These are phyloP conservation scores for Tachypleus tridentatus DNA, from an alignment of 1,140 invertebrate species.

Conservation along the genomic window DNA sequence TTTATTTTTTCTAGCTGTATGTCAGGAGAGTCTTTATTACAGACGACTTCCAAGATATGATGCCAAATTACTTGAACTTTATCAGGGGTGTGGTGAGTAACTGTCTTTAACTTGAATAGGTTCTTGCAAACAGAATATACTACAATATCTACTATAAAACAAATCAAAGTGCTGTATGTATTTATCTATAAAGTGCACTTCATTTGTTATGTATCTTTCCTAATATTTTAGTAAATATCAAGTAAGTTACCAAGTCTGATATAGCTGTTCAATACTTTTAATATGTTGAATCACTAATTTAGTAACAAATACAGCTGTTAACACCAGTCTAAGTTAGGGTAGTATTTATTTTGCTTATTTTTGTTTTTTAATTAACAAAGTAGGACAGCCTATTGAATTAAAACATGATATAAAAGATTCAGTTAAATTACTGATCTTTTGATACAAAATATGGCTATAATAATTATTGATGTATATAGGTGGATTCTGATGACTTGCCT, in stretches of 20 bases:
- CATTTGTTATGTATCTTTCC: too few species aligned
- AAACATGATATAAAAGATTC: too few species aligned
- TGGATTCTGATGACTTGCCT: slow-evolving; percentile 98
- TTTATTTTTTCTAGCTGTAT: slow-evolving; percentile 49
- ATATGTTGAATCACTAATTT: background rate
- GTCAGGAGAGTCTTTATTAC: slow-evolving; percentile 97
- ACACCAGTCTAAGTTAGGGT: too few species aligned
- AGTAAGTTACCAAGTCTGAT: background rate
- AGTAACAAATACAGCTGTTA: too few species aligned
- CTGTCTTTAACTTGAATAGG: background rate
- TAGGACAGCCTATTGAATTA: too few species aligned
- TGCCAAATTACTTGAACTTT: slow-evolving; percentile 95
- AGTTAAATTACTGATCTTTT: background rate
- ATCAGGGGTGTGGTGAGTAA: slow-evolving; percentile 68
- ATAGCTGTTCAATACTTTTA: background rate
- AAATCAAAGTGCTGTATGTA: too few species aligned
- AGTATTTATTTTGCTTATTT: too few species aligned
- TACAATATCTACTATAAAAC: too few species aligned
- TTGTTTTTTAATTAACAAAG: too few species aligned
- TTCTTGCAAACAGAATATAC: too few species aligned
- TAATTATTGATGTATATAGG: slow-evolving; percentile 21
- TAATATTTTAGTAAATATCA: too few species aligned
- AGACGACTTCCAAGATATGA: slow-evolving; percentile 98
- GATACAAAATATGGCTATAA: background rate
- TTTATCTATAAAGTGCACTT: too few species aligned